These are phyloP conservation scores for Pseudorasbora parva DNA, from an alignment of 2,113 vertebrate genomes.

Conservation along the genomic window DNA sequence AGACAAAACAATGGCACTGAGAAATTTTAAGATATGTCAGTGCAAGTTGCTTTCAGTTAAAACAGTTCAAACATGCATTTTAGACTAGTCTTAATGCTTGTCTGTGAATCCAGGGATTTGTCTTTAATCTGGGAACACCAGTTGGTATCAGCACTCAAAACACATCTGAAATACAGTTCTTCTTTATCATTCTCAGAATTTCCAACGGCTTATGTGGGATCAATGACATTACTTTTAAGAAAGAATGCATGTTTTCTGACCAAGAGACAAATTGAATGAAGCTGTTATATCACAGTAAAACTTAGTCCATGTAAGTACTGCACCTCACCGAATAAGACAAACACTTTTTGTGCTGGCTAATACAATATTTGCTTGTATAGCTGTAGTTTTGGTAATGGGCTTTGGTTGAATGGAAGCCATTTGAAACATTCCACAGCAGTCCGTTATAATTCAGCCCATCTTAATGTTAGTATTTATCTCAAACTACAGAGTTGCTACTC, in stretches of 20 bases:
- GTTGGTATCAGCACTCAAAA: background rate
- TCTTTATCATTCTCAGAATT: background rate
- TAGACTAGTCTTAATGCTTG: too few relatives aligned
- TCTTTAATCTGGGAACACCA: background rate
- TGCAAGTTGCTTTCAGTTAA: too few relatives aligned
- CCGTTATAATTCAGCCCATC: background rate
- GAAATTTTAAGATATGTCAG: too few relatives aligned
- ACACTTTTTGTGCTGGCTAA: conserved; percentile 34
- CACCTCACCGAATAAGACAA: conserved; percentile 9
- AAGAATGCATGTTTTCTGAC: conserved; percentile 7
- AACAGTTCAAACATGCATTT: too few relatives aligned
- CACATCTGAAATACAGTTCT: background rate
- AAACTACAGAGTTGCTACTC: conserved; percentile 27
- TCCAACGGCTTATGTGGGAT: background rate
- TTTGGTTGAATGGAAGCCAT: conserved; percentile 39
- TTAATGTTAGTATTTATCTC: conserved; percentile 13
- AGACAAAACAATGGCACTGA: too few relatives aligned
- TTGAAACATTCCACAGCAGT: conserved; percentile 22
- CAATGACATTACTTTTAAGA: background rate
- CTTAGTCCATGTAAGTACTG: conserved; percentile 26
- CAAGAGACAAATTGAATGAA: background rate
- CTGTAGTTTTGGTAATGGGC: conserved; percentile 18
- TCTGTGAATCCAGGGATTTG: too few relatives aligned
- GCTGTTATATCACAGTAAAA: conserved; percentile 23
- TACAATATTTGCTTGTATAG: conserved; percentile 26